A percentile compares a stretch with the other conserved stretches of the same genome.
Evolutionary conservation across 2,113 vertebrate genomes (phyloP).

Genomic region (Coryphaenoides rupestris): DNA sequence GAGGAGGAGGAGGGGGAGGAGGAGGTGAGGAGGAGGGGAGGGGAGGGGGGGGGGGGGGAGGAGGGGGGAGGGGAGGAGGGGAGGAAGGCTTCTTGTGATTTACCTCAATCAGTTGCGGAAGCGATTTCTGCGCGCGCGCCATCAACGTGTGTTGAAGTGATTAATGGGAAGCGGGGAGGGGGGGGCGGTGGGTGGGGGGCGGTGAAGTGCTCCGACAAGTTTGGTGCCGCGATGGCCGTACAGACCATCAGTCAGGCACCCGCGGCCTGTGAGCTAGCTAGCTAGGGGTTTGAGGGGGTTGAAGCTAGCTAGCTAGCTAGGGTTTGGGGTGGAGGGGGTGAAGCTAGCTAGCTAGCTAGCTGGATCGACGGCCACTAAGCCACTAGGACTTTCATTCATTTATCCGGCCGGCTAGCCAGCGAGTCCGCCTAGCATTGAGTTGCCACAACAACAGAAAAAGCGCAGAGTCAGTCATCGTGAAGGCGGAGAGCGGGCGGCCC

Average conservation of each 20-base stretch:
- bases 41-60: no score
- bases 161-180: no score
- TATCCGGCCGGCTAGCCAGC: not conserved
- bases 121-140: constrained; percentile 10
- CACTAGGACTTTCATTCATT: constrained; percentile 25
- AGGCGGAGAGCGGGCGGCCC: constrained; percentile 42
- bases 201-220: not conserved
- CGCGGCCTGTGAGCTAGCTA: no score
- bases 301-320: not conserved
- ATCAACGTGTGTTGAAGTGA: not conserved
- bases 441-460: constrained; percentile 17
- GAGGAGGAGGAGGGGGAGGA: no score
- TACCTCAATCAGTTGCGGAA: constrained; percentile 60
- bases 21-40: no score
- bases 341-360: constrained; percentile 12
- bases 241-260: no score
- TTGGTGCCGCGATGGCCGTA: not conserved
- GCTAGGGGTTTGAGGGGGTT: no score
- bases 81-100: no score
- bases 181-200: no score
- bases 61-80: no score
- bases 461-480: constrained; percentile 37
- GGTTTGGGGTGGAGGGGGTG: no score
- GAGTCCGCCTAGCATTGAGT: no score
- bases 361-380: constrained; percentile 13